Evolutionary conservation across 92 coral and sea anemone genomes (phyloP).

Genomic region (Desmophyllum pertusum): DNA sequence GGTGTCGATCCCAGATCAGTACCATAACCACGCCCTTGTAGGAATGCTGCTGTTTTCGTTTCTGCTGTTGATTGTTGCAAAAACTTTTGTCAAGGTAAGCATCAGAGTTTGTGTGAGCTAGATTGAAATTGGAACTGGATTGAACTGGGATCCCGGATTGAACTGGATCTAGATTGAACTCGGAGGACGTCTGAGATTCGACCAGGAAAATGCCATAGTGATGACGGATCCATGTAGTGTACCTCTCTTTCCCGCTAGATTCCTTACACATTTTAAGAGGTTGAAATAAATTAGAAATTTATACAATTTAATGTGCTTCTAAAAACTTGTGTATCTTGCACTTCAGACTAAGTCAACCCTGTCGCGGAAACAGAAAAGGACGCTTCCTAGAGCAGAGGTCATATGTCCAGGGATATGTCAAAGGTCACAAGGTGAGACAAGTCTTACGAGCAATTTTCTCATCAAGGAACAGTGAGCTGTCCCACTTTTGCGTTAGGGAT

Average conservation of each 20-base stretch:
- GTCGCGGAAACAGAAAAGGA: slow-evolving; percentile 88
- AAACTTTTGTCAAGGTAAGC: slow-evolving; percentile 82
- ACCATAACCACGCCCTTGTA: slow-evolving; percentile 80
- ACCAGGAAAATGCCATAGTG: too few relatives aligned
- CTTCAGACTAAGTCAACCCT: slow-evolving; percentile 82
- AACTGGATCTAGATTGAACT: too few relatives aligned
- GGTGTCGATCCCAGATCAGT: slow-evolving; percentile 77
- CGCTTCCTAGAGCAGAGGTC: slow-evolving; percentile 77
- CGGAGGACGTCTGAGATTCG: too few relatives aligned
- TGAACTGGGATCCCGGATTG: too few relatives aligned
- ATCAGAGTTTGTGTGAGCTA: background rate
- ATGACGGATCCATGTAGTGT: too few relatives aligned
- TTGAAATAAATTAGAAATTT: background rate
- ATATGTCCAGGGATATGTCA: slow-evolving; percentile 89
- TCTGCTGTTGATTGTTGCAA: slow-evolving; percentile 77
- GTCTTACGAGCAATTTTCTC: background rate
- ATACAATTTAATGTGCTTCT: too few relatives aligned
- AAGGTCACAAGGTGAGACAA: slow-evolving; percentile 87
- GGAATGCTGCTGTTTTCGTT: slow-evolving; percentile 91
- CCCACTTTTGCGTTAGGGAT: too few relatives aligned
- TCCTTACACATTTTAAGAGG: too few relatives aligned
- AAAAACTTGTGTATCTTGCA: background rate
- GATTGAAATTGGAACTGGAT: too few relatives aligned
- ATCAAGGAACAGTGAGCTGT: background rate
- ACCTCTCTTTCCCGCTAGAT: too few relatives aligned